Conservation (phyloP, 2,888 invertebrate species). For the Kryphioiulus occultus region DNA sequence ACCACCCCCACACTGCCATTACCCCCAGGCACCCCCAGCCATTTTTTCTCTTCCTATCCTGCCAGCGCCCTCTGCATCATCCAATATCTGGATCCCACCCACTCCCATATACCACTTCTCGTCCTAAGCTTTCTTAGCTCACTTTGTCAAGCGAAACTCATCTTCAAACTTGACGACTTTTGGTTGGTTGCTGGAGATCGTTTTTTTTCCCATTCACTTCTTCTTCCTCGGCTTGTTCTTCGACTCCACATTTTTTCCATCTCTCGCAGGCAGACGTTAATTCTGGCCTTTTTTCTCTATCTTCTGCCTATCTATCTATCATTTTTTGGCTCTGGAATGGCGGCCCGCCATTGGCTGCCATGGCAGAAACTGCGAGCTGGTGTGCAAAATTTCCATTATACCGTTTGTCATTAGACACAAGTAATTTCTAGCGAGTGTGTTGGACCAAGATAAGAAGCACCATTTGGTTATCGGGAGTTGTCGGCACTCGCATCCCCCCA, state of each 20-base stretch:
- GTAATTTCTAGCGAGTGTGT: conserved; percentile 54
- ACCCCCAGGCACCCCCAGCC: background rate
- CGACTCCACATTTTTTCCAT: background rate
- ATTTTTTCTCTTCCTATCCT: background rate
- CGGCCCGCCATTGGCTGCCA: background rate
- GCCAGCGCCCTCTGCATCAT: background rate
- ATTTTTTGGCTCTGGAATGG: conserved; percentile 17
- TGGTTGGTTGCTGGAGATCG: conserved; percentile 14
- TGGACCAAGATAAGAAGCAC: conserved; percentile 54
- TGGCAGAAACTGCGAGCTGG: conserved; percentile 16
- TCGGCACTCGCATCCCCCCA: conserved; percentile 54
- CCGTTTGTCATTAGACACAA: conserved; percentile 51
- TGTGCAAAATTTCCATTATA: conserved; percentile 48
- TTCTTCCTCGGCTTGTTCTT: background rate
- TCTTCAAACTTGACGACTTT: conserved; percentile 35
- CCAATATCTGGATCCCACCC: background rate
- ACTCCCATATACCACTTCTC: background rate
- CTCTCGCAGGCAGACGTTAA: conserved; percentile 20
- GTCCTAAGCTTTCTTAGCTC: conserved; percentile 35
- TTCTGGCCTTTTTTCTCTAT: background rate
- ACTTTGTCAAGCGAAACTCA: conserved; percentile 35
- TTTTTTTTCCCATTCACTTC: background rate
- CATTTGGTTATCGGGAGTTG: conserved; percentile 54
- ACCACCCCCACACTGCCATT: conserved; percentile 28
- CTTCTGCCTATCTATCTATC: conserved; percentile 30